Evolutionary conservation across 2,113 vertebrate genomes (phyloP).

Genomic region (Seriola aureovittata): DNA sequence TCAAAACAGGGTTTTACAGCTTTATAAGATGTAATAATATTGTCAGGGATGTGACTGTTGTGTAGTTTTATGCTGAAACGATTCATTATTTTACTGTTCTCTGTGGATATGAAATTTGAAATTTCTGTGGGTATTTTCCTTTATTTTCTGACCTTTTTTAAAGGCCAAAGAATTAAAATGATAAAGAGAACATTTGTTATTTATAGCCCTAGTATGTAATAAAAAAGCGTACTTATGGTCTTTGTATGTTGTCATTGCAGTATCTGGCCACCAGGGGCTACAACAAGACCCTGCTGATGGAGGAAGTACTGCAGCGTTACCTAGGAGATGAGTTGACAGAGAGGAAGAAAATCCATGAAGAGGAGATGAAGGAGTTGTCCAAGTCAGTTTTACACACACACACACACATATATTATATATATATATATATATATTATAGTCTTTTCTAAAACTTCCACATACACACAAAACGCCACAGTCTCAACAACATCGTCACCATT

Average conservation of each 20-base stretch:
- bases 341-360: conserved; percentile 92
- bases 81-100: not conserved
- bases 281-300: conserved; percentile 91
- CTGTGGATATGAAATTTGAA: not conserved
- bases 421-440: not conserved
- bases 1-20: not conserved
- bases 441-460: not conserved
- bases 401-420: too few relatives aligned
- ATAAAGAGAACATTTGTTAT: not conserved
- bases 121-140: not conserved
- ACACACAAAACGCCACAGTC: not conserved
- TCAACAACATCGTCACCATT: not conserved
- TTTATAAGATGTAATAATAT: too few relatives aligned
- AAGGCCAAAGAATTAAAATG: not conserved
- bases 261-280: conserved; percentile 92
- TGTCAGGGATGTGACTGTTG: too few relatives aligned
- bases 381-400: conserved; percentile 83
- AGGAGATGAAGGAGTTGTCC: conserved; percentile 94
- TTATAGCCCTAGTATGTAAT: not conserved
- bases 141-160: not conserved
- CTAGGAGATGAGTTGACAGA: conserved; percentile 91
- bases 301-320: conserved; percentile 90
- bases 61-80: not conserved
- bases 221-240: not conserved
- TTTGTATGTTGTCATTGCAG: conserved; percentile 77